Evolutionary conservation across 2,888 invertebrate species (phyloP).

Genomic region (Hyposoter didymator): DNA sequence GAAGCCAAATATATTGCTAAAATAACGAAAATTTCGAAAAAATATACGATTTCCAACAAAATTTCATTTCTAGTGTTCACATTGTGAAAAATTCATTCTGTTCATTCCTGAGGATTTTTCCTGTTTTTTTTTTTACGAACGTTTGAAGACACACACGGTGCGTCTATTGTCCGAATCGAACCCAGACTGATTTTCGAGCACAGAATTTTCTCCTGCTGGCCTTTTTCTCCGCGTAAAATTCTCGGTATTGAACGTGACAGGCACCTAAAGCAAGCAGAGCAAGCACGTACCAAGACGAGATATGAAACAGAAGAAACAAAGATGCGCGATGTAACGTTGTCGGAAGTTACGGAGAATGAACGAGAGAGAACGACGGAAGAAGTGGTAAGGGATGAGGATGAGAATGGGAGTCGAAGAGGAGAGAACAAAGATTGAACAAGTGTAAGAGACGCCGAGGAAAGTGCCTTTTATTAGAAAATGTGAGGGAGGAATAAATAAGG

Average conservation of each 20-base stretch:
- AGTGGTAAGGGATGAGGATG: neutral
- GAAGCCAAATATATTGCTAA: too few relatives aligned
- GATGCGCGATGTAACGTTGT: neutral
- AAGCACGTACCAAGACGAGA: neutral
- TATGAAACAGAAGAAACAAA: neutral
- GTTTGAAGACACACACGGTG: neutral
- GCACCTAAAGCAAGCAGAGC: neutral
- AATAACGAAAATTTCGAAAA: too few relatives aligned
- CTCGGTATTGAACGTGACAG: neutral
- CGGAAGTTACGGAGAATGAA: conserved; percentile 4
- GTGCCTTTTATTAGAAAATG: conserved; percentile 28
- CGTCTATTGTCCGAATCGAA: neutral
- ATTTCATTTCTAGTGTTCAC: too few relatives aligned
- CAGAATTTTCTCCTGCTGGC: neutral
- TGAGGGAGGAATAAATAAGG: conserved; percentile 25
- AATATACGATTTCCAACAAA: too few relatives aligned
- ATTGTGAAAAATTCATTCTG: too few relatives aligned
- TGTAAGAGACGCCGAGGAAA: conserved; percentile 17
- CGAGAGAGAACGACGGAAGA: neutral
- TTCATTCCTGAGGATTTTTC: too few relatives aligned
- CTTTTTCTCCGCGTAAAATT: neutral
- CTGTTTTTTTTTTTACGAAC: neutral
- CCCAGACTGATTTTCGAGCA: neutral
- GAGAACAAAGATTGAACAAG: conserved; percentile 10
- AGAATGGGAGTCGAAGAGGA: conserved; percentile 1